Conservation (phyloP, 1,140 invertebrate species). For the Drosophila fuyamai region DNA sequence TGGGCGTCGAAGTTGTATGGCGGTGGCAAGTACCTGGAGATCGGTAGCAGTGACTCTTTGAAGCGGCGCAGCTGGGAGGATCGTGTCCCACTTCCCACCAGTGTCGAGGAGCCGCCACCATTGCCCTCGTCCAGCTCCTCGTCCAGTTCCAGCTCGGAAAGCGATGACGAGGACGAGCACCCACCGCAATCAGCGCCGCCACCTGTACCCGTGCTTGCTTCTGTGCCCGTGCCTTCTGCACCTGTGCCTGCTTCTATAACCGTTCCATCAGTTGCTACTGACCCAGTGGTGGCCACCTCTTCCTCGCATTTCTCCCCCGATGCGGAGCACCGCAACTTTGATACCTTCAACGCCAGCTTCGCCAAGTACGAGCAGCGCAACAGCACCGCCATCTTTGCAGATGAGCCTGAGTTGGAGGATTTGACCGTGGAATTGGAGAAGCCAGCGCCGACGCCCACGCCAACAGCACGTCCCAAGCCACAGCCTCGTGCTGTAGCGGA, state of each 20-base stretch:
- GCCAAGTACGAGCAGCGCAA: slow-evolving; percentile 72
- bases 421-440: slow-evolving; percentile 13
- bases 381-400: slow-evolving; percentile 67
- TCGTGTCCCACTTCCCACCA: slow-evolving; percentile 64
- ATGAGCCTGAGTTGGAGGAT: slow-evolving; percentile 46
- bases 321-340: slow-evolving; percentile 62
- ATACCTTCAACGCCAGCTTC: slow-evolving; percentile 67
- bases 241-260: neutral
- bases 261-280: neutral
- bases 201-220: neutral
- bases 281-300: neutral
- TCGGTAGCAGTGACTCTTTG: slow-evolving; percentile 75
- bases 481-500: slow-evolving; percentile 41
- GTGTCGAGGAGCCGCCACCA: slow-evolving; percentile 36
- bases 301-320: slow-evolving; percentile 56
- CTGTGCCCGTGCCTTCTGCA: neutral
- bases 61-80: slow-evolving; percentile 82
- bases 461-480: slow-evolving; percentile 33
- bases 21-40: slow-evolving; percentile 85
- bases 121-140: slow-evolving; percentile 23
- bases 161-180: slow-evolving; percentile 19
- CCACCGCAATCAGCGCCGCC: slow-evolving; percentile 13
- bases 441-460: slow-evolving; percentile 10
- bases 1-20: slow-evolving; percentile 93
- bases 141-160: slow-evolving; percentile 46